Evolutionary conservation across 2,113 vertebrate genomes (phyloP), one percentile per base, ranked within the genome.

Genomic region (Elaphurus davidianus): DNA sequence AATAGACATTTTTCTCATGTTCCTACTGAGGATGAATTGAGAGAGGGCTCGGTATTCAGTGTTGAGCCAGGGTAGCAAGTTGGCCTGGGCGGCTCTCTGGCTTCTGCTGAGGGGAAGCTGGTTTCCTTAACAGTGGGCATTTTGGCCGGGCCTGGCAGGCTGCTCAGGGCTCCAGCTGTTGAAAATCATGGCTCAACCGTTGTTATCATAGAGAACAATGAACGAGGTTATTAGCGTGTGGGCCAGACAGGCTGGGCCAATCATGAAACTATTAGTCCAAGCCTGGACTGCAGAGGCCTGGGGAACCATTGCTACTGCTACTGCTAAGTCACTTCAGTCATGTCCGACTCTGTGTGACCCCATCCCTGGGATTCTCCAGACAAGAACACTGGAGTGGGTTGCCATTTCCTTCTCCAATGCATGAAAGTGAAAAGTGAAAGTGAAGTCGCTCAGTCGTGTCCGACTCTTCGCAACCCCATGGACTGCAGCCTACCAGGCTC

Each of bases 181-280:
- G 87, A 98, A 97, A 97, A 36, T 55, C 11, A 71, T 43, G 50
- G 95, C 96, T 81, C 30, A 96, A 27, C 30, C 4, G 7, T 96
- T 97, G 86, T 96, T 93, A 62, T 76, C 30, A n/a, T 45, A 98
- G 94, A 96, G 36, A 96, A 92, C 95, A 98, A 74, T 59, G 84
- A 90, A 87, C 47, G 71, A 59, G 33, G 21, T 96, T 93, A 96
- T 98, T 97, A 97, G 91, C 60, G n/a, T 94, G 57, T 50, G 88
- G 90, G 83, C 10, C 94, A 96, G 87, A 79, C 33, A 94, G 81
- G 30, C 7, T 81, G 50, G 84, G 64, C 50, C 81, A 76, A 64
- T 40, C 47, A 50, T 71, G 43, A 83, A 30, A 79, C 50, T 89
- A 3, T 90, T 16, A 67, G 50, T 64, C 21, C 5, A 16, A 83